These are phyloP conservation scores for Scotopteryx bipunctaria DNA, from an alignment of 2,888 invertebrate genomes.

Conservation along the genomic window DNA sequence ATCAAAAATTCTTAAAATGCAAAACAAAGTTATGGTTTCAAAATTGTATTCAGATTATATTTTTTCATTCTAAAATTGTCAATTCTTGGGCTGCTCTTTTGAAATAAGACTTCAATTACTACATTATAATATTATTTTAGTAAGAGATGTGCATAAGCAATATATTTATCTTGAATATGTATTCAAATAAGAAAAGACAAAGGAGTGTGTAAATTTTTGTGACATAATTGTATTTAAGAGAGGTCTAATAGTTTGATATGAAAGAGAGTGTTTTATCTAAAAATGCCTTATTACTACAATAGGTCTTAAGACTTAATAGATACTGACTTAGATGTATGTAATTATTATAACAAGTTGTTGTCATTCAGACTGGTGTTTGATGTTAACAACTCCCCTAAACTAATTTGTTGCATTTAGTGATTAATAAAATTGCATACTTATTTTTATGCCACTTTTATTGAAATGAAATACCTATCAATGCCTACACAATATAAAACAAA, in stretches of 20 bases:
- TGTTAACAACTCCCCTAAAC: slow-evolving; percentile 70
- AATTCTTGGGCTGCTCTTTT: slow-evolving; percentile 73
- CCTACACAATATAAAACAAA: neutral
- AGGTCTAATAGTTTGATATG: slow-evolving; percentile 81
- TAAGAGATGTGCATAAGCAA: slow-evolving; percentile 62
- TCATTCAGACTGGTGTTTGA: slow-evolving; percentile 67
- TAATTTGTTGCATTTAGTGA: slow-evolving; percentile 83
- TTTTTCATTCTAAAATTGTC: slow-evolving; percentile 54
- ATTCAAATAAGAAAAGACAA: slow-evolving; percentile 58
- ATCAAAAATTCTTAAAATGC: slow-evolving; percentile 1
- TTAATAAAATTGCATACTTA: slow-evolving; percentile 83
- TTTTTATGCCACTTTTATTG: slow-evolving; percentile 61
- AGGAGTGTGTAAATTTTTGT: slow-evolving; percentile 69
- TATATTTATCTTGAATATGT: slow-evolving; percentile 61
- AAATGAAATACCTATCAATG: neutral
- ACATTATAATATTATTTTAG: slow-evolving; percentile 64
- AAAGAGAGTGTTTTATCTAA: slow-evolving; percentile 79
- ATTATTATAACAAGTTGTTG: slow-evolving; percentile 62
- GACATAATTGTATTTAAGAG: slow-evolving; percentile 64
- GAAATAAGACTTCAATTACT: slow-evolving; percentile 70
- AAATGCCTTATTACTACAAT: slow-evolving; percentile 82
- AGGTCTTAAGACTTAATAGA: slow-evolving; percentile 81
- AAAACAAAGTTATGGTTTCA: slow-evolving; percentile 20
- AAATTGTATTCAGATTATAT: slow-evolving; percentile 38
- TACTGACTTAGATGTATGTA: slow-evolving; percentile 77